These are phyloP conservation scores for Coelopa frigida DNA, from an alignment of 1,140 invertebrate genomes.

Conservation along the genomic window DNA sequence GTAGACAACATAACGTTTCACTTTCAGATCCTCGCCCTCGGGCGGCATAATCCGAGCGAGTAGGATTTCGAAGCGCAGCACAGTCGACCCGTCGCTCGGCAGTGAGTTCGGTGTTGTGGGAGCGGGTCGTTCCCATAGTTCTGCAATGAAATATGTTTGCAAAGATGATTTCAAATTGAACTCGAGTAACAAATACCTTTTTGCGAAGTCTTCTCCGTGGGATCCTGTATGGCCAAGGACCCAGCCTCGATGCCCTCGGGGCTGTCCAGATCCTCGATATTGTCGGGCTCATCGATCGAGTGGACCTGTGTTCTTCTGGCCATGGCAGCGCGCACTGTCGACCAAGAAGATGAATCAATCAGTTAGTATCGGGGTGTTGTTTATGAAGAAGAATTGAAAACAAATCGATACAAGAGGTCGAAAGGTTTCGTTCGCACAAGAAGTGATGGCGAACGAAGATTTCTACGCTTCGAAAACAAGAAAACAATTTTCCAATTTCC, in stretches of 20 bases:
- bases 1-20: conserved; percentile 58
- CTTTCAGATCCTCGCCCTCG: conserved; percentile 45
- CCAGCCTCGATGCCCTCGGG: conserved; percentile 35
- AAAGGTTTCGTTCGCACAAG: too few relatives aligned
- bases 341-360: neutral
- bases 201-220: conserved; percentile 16
- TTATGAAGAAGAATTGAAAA: too few relatives aligned
- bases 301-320: conserved; percentile 31
- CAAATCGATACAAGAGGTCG: too few relatives aligned
- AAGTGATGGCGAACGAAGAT: too few relatives aligned
- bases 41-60: conserved; percentile 45
- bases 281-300: conserved; percentile 25
- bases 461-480: too few relatives aligned
- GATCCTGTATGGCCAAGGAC: conserved; percentile 24
- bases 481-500: too few relatives aligned
- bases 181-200: conserved; percentile 20
- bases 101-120: conserved; percentile 14
- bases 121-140: conserved; percentile 30
- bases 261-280: conserved; percentile 36
- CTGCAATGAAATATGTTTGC: conserved; percentile 8
- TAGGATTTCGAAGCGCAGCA: conserved; percentile 47
- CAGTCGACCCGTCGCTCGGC: conserved; percentile 23
- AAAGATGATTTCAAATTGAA: neutral
- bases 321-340: conserved; percentile 37
- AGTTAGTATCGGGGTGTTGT: too few relatives aligned